These are phyloP conservation scores for Gonatopus flavifemur DNA, from an alignment of 1,140 invertebrate species.

Conservation along the genomic window DNA sequence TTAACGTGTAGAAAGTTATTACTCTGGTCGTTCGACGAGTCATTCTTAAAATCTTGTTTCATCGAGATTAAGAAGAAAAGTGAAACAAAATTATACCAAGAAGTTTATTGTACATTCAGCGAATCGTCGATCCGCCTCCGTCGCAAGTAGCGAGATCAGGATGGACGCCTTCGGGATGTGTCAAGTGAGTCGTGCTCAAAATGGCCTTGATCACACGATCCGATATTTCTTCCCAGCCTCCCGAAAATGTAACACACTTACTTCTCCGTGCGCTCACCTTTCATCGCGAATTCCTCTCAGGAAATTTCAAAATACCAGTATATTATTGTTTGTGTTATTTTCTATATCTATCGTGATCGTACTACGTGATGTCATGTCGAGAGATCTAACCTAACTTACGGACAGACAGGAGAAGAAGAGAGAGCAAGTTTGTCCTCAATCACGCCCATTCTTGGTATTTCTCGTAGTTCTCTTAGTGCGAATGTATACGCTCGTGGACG, in stretches of 20 bases:
- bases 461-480: slow-evolving; percentile 17
- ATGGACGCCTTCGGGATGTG: slow-evolving; percentile 57
- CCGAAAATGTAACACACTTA: not conserved
- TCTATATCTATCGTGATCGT: slow-evolving; percentile 3
- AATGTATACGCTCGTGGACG: slow-evolving; percentile 3
- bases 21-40: no score
- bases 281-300: no score
- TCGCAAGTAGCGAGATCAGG: slow-evolving; percentile 25
- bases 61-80: no score
- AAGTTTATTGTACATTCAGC: slow-evolving; percentile 13
- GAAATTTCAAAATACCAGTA: no score
- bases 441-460: slow-evolving; percentile 51
- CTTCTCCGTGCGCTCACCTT: no score
- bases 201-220: slow-evolving; percentile 38
- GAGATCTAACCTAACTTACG: slow-evolving; percentile 37
- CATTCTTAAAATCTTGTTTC: no score
- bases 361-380: slow-evolving; percentile 43
- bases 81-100: no score
- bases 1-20: no score
- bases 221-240: not conserved
- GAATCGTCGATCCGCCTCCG: not conserved
- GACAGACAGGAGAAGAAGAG: no score
- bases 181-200: slow-evolving; percentile 52
- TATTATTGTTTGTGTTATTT: no score
- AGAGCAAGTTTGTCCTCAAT: slow-evolving; percentile 37